phyloP scores from a whole-genome alignment of 1,140 invertebrate genomes.

The Drosophila triauraria region DNA sequence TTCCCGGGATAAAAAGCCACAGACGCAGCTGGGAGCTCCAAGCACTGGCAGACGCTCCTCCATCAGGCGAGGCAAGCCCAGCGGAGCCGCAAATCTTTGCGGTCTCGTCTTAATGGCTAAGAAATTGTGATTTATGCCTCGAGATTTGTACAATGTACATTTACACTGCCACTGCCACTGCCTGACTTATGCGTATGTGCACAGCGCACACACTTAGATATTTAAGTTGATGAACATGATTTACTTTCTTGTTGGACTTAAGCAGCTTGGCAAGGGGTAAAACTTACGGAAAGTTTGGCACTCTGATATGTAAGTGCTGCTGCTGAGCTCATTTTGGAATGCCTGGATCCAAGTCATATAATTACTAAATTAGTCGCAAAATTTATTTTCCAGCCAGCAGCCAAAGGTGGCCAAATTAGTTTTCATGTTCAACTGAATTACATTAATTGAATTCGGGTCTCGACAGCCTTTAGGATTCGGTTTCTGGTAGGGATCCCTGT shows the following conservation, averaged over 20 bases:
- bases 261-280: conserved; percentile 5
- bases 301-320: conserved; percentile 2
- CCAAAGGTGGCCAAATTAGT: conserved; percentile 49
- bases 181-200: conserved; percentile 13
- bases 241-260: conserved; percentile 22
- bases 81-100: conserved; percentile 78
- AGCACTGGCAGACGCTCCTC: conserved; percentile 47
- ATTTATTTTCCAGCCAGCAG: conserved; percentile 24
- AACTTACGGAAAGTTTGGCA: conserved; percentile 25
- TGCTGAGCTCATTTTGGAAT: neutral
- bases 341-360: conserved; percentile 21
- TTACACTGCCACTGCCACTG: conserved; percentile 15
- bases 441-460: conserved; percentile 45
- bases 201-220: conserved; percentile 14
- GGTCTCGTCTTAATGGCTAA: conserved; percentile 83
- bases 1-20: conserved; percentile 19
- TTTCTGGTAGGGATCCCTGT: neutral
- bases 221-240: conserved; percentile 30
- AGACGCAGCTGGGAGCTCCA: conserved; percentile 27
- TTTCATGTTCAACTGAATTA: conserved; percentile 40
- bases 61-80: conserved; percentile 57
- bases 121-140: conserved; percentile 83
- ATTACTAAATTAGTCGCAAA: conserved; percentile 44
- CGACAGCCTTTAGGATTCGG: conserved; percentile 15
- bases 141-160: conserved; percentile 70